Evolutionary conservation across 1,140 invertebrate genomes (phyloP).

Genomic region (Globodera rostochiensis): DNA sequence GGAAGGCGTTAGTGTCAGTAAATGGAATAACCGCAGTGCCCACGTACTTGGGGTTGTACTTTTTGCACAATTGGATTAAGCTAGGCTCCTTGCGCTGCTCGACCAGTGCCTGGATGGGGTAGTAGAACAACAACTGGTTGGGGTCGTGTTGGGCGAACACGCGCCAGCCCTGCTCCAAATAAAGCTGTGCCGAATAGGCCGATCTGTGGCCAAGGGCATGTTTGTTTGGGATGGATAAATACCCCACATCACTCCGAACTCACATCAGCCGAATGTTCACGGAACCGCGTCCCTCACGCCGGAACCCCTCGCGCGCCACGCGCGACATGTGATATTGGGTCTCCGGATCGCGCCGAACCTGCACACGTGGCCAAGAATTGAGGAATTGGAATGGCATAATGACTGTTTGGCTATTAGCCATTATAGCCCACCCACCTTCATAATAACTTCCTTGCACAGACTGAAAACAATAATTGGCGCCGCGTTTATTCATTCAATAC

Average conservation of each 20-base stretch:
- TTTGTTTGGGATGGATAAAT: background rate
- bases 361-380: background rate
- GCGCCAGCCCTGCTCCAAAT: conserved; percentile 58
- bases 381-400: background rate
- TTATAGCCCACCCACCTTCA: conserved; percentile 70
- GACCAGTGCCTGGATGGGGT: conserved; percentile 57
- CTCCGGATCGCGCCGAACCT: conserved; percentile 76
- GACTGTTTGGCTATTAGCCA: background rate
- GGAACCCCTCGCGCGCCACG: conserved; percentile 78
- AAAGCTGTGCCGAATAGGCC: conserved; percentile 56
- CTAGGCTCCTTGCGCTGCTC: conserved; percentile 73
- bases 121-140: conserved; percentile 61
- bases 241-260: conserved; percentile 60
- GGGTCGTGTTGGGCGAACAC: conserved; percentile 49
- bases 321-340: conserved; percentile 79
- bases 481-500: too few species aligned
- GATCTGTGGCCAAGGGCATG: conserved; percentile 37
- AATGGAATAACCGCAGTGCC: background rate
- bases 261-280: conserved; percentile 75
- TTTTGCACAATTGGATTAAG: conserved; percentile 80
- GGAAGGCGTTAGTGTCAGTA: background rate
- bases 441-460: conserved; percentile 82
- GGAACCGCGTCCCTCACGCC: conserved; percentile 82
- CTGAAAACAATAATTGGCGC: conserved; percentile 55
- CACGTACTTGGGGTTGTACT: conserved; percentile 79